A percentile compares a stretch with the other conserved stretches of the same genome.
Evolutionary conservation across 2,113 vertebrate species (phyloP).

Genomic region (Formicarius rufipectus): DNA sequence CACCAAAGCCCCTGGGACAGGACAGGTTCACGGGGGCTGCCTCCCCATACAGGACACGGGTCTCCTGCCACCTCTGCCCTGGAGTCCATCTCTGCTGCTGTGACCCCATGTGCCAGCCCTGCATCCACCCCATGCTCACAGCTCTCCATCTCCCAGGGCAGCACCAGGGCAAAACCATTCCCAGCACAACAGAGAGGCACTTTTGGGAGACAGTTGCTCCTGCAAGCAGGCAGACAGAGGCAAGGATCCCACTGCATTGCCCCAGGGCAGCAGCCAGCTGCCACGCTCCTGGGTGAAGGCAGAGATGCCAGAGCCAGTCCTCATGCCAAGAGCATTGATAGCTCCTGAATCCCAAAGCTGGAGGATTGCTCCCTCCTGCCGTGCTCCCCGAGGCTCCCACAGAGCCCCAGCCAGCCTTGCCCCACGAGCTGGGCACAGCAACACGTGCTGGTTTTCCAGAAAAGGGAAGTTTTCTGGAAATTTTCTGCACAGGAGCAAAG

Average conservation of each 20-base stretch:
- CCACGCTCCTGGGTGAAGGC: accelerated
- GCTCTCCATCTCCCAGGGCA: neutral
- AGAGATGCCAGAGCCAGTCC: neutral
- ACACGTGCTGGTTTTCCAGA: neutral
- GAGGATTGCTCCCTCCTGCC: neutral
- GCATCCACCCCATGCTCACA: accelerated
- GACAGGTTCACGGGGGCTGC: neutral
- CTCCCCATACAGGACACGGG: accelerated
- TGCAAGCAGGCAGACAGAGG: neutral
- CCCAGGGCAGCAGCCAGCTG: neutral
- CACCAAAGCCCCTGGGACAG: neutral
- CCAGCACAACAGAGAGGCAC: accelerated
- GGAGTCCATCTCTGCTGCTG: accelerated
- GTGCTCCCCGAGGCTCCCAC: neutral
- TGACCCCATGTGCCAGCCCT: neutral
- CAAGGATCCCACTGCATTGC: neutral
- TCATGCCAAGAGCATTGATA: neutral
- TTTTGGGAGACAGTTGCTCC: neutral
- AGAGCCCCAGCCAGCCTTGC: neutral
- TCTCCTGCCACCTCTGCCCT: neutral
- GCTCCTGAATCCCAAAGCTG: neutral
- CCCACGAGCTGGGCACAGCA: neutral
- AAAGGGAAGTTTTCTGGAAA: neutral
- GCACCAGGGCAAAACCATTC: neutral
- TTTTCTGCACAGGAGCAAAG: neutral